These are phyloP conservation scores for Bombylius major DNA, from an alignment of 2,888 invertebrate genomes.

Conservation along the genomic window DNA sequence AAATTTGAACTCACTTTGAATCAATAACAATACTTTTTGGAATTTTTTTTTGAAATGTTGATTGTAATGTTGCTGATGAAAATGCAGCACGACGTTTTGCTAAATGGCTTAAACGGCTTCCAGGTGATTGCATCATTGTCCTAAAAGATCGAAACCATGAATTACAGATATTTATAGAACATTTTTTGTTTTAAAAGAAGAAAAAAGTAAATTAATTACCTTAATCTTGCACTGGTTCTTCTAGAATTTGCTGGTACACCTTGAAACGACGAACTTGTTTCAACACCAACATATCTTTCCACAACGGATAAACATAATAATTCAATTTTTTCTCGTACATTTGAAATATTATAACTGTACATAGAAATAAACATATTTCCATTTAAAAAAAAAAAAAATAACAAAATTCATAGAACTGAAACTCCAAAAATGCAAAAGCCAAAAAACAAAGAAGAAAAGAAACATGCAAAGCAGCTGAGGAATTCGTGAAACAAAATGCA, in stretches of 20 bases:
- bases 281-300: conserved; percentile 59
- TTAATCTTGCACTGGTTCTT: background rate
- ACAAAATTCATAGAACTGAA: no score
- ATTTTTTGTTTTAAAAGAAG: background rate
- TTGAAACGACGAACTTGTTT: conserved; percentile 49
- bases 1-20: conserved; percentile 3
- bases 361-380: conserved; percentile 22
- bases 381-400: no score
- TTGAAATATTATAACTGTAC: conserved; percentile 59
- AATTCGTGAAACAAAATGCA: no score
- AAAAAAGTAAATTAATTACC: background rate
- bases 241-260: background rate
- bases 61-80: conserved; percentile 53
- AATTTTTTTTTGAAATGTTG: conserved; percentile 29
- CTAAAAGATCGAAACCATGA: conserved; percentile 16
- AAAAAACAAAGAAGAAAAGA: background rate
- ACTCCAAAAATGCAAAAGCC: background rate
- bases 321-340: conserved; percentile 57
- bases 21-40: background rate
- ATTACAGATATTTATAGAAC: background rate
- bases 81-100: conserved; percentile 63
- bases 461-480: no score
- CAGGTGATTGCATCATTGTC: conserved; percentile 51
- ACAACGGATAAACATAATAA: conserved; percentile 49
- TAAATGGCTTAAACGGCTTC: conserved; percentile 61